Evolutionary conservation across 2,113 vertebrate genomes (phyloP), one percentile per base, ranked within the genome.

Genomic region (Montifringilla adamsi): DNA sequence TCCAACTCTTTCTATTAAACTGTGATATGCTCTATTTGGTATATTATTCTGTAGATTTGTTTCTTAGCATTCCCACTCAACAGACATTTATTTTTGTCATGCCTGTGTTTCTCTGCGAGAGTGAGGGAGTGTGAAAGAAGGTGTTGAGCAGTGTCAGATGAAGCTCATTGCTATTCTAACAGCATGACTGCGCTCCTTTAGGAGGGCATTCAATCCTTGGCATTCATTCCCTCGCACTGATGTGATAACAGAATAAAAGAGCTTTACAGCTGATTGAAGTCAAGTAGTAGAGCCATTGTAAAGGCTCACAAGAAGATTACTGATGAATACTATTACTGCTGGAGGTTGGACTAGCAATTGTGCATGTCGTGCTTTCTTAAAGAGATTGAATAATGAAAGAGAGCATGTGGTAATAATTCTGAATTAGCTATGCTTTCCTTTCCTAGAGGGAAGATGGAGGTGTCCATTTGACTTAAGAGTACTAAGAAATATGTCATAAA

Each of bases 211-310:
- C 95, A 97, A 96, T 96, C 89, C 92, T 96, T 97, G 95, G 89
- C 95, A 90, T 96, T 96, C 94, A 77, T 96, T 97, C 96, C 84
- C 93, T 83, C 66, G 63, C 73, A 53, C 75, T 93, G 96, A 96
- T 97, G 96, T 93, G 96, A 97, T 97, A 96, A 97, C 91, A 93
- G 96, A 97, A 98, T 97, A 95, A 97, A 96, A 91, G 86, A 72
- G 78, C 96, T 95, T 94, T 94, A 96, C 94, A 96, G 94, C 97
- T 97, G 97, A 97, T 96, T 97, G 96, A 96, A 97, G 97, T 97
- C 95, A 96, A 96, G 97, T 94, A 96, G 96, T 59, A 50, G 88
- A 96, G 96, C 97, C 86, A 92, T 96, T 91, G 95, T 94, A 94
- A 81, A 91, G 94, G 87, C 75, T 89, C 92, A 91, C 81, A 85